A percentile compares a stretch with the other conserved stretches of the same genome.
phyloP scores from a whole-genome alignment of 2,888 invertebrate genomes.

The Argynnis bischoffii region DNA sequence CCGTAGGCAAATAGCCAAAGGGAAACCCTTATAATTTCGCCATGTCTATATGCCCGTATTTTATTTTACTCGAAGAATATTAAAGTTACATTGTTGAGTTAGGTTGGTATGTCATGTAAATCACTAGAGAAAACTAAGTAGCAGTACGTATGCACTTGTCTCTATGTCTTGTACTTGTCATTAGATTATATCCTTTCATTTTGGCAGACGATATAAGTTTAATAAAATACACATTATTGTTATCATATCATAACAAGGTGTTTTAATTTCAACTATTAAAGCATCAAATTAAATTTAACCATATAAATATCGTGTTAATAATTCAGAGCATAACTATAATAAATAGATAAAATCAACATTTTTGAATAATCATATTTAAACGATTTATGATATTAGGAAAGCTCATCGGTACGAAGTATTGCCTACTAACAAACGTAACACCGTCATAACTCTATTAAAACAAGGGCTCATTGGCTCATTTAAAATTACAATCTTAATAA shows the following conservation, averaged over 20 bases:
- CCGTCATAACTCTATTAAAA: constrained; percentile 77
- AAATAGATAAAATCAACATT: constrained; percentile 15
- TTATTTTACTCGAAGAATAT: no score
- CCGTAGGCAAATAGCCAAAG: no score
- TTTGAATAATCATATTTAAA: constrained; percentile 12
- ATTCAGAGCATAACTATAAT: background rate
- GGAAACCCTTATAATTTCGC: no score
- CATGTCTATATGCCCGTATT: no score
- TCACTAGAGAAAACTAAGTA: no score
- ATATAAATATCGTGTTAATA: background rate
- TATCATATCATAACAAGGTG: background rate
- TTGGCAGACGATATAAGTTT: no score
- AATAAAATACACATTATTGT: constrained; percentile 1
- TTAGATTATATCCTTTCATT: no score
- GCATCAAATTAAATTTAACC: background rate
- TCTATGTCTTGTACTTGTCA: no score
- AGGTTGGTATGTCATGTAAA: no score
- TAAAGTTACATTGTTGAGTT: no score
- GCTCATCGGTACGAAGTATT: constrained; percentile 21
- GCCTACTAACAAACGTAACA: constrained; percentile 53
- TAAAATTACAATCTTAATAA: constrained; percentile 72
- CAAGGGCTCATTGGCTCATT: constrained; percentile 63
- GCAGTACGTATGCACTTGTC: no score
- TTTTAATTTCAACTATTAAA: background rate
- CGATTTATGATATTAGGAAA: constrained; percentile 28